These are phyloP conservation scores for Drosophila austrosaltans DNA, from an alignment of 2,888 invertebrate genomes.

Conservation along the genomic window DNA sequence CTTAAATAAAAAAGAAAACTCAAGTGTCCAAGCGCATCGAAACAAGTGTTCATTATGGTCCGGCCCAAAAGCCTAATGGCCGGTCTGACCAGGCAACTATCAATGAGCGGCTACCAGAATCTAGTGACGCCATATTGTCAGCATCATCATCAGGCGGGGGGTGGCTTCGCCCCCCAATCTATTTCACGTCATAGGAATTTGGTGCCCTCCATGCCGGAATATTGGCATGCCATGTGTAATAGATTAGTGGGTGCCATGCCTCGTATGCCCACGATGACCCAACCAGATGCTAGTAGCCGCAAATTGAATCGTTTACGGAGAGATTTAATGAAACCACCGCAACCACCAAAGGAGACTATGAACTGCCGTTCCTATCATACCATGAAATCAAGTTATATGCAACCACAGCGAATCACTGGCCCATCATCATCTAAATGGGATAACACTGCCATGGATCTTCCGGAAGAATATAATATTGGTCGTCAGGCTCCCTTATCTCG, in stretches of 20 bases:
- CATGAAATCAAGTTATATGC: background rate
- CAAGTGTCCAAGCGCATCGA: background rate
- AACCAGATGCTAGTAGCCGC: conserved; percentile 44
- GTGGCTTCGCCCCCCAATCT: conserved; percentile 7
- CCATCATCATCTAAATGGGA: background rate
- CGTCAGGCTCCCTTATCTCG: background rate
- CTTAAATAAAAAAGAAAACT: background rate
- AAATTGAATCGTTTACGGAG: conserved; percentile 43
- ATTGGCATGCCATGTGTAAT: conserved; percentile 38
- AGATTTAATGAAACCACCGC: conserved; percentile 31
- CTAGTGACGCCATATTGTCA: conserved; percentile 8
- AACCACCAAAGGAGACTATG: background rate
- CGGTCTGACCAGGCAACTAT: conserved; percentile 38
- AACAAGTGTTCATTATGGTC: conserved; percentile 39
- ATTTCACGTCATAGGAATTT: conserved; percentile 1
- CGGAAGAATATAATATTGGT: background rate
- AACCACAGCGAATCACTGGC: background rate
- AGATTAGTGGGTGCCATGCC: conserved; percentile 41
- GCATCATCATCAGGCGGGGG: conserved; percentile 10
- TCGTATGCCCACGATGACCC: conserved; percentile 22
- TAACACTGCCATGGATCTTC: background rate
- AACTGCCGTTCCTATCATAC: background rate
- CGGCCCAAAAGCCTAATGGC: conserved; percentile 37
- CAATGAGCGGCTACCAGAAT: conserved; percentile 40
- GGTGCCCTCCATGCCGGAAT: conserved; percentile 25